Evolutionary conservation across 2,888 invertebrate genomes (phyloP).

Genomic region (Bellardia pandia): DNA sequence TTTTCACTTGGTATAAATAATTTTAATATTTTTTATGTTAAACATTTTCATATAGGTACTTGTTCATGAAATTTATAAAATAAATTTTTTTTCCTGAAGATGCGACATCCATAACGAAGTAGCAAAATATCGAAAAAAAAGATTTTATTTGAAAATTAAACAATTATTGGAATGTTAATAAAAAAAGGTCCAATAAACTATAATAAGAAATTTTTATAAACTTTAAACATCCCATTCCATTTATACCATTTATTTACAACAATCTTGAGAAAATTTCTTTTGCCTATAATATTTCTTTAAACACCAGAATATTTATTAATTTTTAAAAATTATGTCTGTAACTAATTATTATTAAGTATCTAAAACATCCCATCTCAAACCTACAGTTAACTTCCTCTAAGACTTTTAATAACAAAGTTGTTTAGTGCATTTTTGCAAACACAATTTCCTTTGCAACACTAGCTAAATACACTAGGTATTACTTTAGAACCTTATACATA

Average conservation of each 20-base stretch:
- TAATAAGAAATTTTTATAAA: too few relatives aligned
- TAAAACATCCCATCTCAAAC: background rate
- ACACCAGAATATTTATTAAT: background rate
- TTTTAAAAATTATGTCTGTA: background rate
- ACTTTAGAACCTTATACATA: background rate
- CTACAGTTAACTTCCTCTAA: constrained; percentile 4
- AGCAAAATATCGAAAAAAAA: too few relatives aligned
- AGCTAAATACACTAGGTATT: background rate
- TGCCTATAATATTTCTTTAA: background rate
- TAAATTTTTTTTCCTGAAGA: too few relatives aligned
- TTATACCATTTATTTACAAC: background rate
- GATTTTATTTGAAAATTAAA: too few relatives aligned
- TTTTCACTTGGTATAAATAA: too few relatives aligned
- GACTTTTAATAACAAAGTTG: constrained; percentile 10
- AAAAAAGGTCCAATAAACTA: too few relatives aligned
- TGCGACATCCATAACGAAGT: too few relatives aligned
- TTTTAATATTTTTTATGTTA: too few relatives aligned
- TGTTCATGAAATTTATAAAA: too few relatives aligned
- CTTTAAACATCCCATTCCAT: too few relatives aligned
- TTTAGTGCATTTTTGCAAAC: constrained; percentile 1
- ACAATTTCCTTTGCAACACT: constrained; percentile 40
- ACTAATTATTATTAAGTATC: constrained; percentile 27
- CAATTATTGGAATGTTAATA: too few relatives aligned
- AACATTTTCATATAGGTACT: too few relatives aligned
- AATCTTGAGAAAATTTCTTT: background rate